A percentile compares a stretch with the other conserved stretches of the same genome.
These are phyloP conservation scores for Clarias magur DNA, from an alignment of 2,113 vertebrate species.

Conservation along the genomic window DNA sequence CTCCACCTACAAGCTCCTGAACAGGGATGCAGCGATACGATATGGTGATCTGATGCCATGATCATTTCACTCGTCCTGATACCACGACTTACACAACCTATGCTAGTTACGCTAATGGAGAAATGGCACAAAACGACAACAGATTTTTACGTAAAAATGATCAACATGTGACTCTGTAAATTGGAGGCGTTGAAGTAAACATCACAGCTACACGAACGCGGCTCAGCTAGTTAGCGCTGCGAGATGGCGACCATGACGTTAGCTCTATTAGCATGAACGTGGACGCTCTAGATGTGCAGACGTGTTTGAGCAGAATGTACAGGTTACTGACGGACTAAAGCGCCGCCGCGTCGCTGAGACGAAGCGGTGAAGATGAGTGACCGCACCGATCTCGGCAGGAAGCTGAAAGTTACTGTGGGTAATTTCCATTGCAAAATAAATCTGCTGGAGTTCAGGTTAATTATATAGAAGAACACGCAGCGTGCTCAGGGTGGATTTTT, in stretches of 20 bases:
- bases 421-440: neutral
- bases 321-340: neutral
- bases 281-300: neutral
- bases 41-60: neutral
- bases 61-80: neutral
- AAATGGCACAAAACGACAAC: neutral
- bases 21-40: neutral
- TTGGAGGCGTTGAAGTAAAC: neutral
- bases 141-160: no score
- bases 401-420: neutral
- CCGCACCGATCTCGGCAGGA: neutral
- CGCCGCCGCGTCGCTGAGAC: neutral
- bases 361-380: neutral
- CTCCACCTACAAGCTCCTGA: no score
- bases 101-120: neutral
- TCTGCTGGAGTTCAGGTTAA: neutral
- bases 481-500: neutral
- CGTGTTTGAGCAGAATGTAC: neutral
- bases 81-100: no score
- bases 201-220: no score
- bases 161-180: neutral
- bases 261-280: neutral
- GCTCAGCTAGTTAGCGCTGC: neutral
- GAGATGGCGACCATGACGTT: neutral
- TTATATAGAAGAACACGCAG: neutral